Percentiles rank a stretch among this genome's conserved stretches.
Conservation (phyloP, 2,113 vertebrate species). For the Taurulus bubalis region DNA sequence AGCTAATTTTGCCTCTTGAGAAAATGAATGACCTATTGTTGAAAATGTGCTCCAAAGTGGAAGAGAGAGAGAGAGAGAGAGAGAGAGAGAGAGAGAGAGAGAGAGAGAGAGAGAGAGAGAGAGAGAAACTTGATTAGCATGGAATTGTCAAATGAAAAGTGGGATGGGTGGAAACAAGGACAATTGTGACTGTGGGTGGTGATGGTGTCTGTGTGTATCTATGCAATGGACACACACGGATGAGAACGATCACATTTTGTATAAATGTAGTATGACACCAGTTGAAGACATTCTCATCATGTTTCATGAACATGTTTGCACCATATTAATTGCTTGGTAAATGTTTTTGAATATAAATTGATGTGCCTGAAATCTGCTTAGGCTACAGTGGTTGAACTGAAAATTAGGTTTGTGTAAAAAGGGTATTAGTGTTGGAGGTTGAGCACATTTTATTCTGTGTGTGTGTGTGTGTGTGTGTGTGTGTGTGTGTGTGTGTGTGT, state of each 20-base stretch:
- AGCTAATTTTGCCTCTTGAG: slow-evolving; percentile 32
- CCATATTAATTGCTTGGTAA: slow-evolving; percentile 16
- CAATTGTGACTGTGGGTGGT: slow-evolving; percentile 20
- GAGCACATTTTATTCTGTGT: not conserved
- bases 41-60: slow-evolving; percentile 36
- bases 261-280: not conserved
- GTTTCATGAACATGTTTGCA: slow-evolving; percentile 11
- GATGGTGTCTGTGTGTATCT: slow-evolving; percentile 23
- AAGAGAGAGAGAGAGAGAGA: slow-evolving; percentile 17
- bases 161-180: slow-evolving; percentile 25
- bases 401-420: slow-evolving; percentile 43
- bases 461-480: too few species aligned
- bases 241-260: not conserved
- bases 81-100: slow-evolving; percentile 11
- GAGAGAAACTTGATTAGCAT: slow-evolving; percentile 46
- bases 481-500: too few species aligned
- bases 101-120: slow-evolving; percentile 26
- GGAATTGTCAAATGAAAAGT: slow-evolving; percentile 43
- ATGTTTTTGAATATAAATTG: slow-evolving; percentile 32
- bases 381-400: slow-evolving; percentile 31
- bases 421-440: slow-evolving; percentile 47
- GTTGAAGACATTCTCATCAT: not conserved
- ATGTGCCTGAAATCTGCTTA: slow-evolving; percentile 47
- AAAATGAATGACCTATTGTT: slow-evolving; percentile 56
- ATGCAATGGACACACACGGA: not conserved